Evolutionary conservation across 2,888 invertebrate genomes (phyloP), one percentile per base, ranked within the genome.

Genomic region (Heteromurus nitidus): DNA sequence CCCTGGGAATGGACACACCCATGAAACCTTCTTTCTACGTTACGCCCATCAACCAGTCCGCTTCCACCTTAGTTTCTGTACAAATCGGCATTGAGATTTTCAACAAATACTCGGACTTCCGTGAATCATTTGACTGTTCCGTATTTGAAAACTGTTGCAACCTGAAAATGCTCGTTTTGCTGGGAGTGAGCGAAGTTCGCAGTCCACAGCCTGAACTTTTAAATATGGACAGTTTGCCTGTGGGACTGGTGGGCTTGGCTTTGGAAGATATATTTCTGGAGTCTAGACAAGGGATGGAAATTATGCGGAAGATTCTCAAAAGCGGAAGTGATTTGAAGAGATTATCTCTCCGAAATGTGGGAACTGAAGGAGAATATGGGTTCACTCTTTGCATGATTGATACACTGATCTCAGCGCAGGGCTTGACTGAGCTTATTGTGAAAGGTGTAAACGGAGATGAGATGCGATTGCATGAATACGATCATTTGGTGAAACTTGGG

Each of bases 191-290:
- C 22, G 13, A 7, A 64, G 16, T 24, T 20, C 2, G 0, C 50
- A 58, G n/a, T 0, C 67, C 3, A 22, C 75, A 18, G 16, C 24
- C 5, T 16, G 74, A 74, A 65, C n/a, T 75, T 7, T 1, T 44
- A 18, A 75, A 75, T n/a, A 18, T 75, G 11, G 44, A 1, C 16
- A 75, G 28, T 28, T 13, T 75, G 28, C 75, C 75, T n/a, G 42
- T 67, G 20, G 22, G 50, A 16, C 18, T 75, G 53, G 16, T 18
- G 20, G 31, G 26, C 0, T n/a, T 75, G 28, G 75, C 28, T 1
- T 16, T 75, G 3, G 75, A 75, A 42, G 58, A 75, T 28, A 53
- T 75, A n/a, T 67, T 50, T 22, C 26, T 75, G 28, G 75, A 75
- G 22, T 44, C 75, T n/a, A 18, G 18, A 0, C 55, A 65, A 11